These are phyloP conservation scores for Spodoptera litura DNA, from an alignment of 1,140 invertebrate genomes.

Conservation along the genomic window DNA sequence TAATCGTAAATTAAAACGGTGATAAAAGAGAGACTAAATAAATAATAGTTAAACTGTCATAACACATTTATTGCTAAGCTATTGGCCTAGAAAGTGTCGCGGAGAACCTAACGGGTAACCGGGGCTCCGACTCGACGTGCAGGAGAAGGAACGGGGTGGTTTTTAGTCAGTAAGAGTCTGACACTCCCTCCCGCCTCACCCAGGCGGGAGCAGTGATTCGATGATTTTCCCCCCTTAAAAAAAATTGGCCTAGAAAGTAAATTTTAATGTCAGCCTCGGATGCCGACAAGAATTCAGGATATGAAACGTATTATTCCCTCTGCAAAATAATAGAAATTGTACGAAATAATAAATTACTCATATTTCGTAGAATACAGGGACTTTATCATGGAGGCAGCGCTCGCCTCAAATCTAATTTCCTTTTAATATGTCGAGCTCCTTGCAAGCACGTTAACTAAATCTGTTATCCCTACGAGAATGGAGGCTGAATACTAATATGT, in stretches of 20 bases:
- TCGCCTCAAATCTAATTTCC: slow-evolving; percentile 40
- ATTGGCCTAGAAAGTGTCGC: slow-evolving; percentile 16
- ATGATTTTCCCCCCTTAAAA: too few species aligned
- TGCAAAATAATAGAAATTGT: slow-evolving; percentile 23
- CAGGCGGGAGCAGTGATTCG: too few species aligned
- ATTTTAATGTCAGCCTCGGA: slow-evolving; percentile 19
- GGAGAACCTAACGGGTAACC: too few species aligned
- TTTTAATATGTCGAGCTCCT: slow-evolving; percentile 41
- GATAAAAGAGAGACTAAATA: slow-evolving; percentile 23
- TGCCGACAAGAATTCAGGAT: slow-evolving; percentile 7
- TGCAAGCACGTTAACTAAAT: slow-evolving; percentile 41
- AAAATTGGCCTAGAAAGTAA: slow-evolving; percentile 17
- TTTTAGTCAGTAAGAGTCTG: too few species aligned
- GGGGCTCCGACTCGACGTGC: too few species aligned
- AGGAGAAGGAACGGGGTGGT: too few species aligned
- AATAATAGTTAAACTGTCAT: slow-evolving; percentile 14
- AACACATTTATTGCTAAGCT: slow-evolving; percentile 10
- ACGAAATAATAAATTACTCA: slow-evolving; percentile 33
- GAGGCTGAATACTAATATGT: slow-evolving; percentile 32
- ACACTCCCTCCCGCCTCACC: too few species aligned
- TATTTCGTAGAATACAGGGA: slow-evolving; percentile 19
- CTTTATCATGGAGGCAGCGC: not conserved
- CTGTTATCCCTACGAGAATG: slow-evolving; percentile 35
- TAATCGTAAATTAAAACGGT: slow-evolving; percentile 15
- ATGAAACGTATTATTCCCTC: slow-evolving; percentile 7